Evolutionary conservation across 2,888 invertebrate species (phyloP).

Genomic region (Ceraclea dissimilis): DNA sequence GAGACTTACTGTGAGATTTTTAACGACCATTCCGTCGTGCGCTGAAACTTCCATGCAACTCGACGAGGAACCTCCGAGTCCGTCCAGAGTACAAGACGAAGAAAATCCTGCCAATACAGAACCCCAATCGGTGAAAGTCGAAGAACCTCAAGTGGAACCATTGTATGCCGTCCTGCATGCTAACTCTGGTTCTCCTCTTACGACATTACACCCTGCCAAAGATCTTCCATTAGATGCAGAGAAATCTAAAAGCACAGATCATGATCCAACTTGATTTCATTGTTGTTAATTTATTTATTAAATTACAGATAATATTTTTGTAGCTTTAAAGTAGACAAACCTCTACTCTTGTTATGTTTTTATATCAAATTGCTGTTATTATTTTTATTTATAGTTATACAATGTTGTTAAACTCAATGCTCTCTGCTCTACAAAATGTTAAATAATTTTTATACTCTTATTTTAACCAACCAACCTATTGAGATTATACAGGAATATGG

Average conservation of each 20-base stretch:
- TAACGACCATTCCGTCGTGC: constrained; percentile 67
- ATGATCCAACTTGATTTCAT: constrained; percentile 13
- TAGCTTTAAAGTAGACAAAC: not conserved
- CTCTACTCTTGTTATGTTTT: too few species aligned
- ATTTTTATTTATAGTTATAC: too few species aligned
- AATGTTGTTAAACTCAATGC: not conserved
- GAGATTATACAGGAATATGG: too few species aligned
- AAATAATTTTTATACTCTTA: too few species aligned
- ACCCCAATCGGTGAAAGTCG: not conserved
- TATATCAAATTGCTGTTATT: too few species aligned
- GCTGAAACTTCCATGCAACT: constrained; percentile 63
- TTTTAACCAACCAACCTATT: too few species aligned
- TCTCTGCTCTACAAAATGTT: constrained; percentile 2
- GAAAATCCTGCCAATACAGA: constrained; percentile 1
- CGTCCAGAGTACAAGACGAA: constrained; percentile 16
- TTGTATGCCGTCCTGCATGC: constrained; percentile 23
- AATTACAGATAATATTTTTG: not conserved
- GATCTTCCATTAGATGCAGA: constrained; percentile 24
- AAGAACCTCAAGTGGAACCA: constrained; percentile 4
- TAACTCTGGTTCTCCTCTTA: constrained; percentile 17
- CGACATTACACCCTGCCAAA: constrained; percentile 22
- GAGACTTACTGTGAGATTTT: constrained; percentile 49
- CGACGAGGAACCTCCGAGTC: constrained; percentile 49
- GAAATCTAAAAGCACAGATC: constrained; percentile 13
- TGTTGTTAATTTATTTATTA: not conserved